Conservation (phyloP, 2,888 invertebrate genomes). For the Limnephilus marmoratus region DNA sequence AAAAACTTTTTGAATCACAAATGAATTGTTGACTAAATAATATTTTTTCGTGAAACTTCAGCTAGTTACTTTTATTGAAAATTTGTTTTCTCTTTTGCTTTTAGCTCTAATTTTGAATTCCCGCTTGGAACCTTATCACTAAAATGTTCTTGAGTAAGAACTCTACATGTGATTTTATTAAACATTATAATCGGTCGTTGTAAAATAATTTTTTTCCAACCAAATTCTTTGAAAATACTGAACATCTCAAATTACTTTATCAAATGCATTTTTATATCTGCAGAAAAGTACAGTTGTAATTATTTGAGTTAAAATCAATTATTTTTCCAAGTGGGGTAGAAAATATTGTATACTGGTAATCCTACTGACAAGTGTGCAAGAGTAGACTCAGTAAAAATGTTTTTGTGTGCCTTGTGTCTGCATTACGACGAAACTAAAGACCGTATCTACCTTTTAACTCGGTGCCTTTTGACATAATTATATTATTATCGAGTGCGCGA, state of each 20-base stretch:
- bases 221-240: not conserved
- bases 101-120: slow-evolving; percentile 32
- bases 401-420: not conserved
- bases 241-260: not conserved
- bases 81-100: slow-evolving; percentile 6
- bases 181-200: not conserved
- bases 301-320: not conserved
- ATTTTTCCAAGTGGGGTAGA: not conserved
- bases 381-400: slow-evolving; percentile 36
- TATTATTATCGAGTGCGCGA: not conserved
- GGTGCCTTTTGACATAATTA: not conserved
- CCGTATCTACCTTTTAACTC: not conserved
- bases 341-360: slow-evolving; percentile 13
- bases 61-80: not conserved
- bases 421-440: not conserved
- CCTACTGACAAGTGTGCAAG: not conserved
- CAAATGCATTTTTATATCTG: not conserved
- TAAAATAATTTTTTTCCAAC: not conserved
- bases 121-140: slow-evolving; percentile 12
- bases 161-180: not conserved
- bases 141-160: not conserved
- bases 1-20: not conserved
- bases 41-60: not conserved
- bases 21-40: not conserved
- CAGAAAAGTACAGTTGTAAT: not conserved